Percentiles rank a stretch among this genome's conserved stretches.
Evolutionary conservation across 2,797 vertebrate species (phyloP).

Genomic region (Sternarchorhynchus goeldii): DNA sequence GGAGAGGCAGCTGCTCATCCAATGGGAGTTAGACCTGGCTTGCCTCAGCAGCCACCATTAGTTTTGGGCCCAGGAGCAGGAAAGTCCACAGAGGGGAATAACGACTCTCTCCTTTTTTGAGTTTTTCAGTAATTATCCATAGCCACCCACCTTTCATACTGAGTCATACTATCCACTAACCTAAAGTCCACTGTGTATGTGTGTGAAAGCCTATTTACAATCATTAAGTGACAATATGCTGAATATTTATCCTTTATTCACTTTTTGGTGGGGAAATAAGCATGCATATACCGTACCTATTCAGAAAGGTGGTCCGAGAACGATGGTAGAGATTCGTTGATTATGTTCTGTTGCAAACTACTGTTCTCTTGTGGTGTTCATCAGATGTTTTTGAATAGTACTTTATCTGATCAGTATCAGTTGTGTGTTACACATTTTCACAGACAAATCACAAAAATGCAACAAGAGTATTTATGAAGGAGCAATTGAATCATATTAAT

Average conservation of each 20-base stretch:
- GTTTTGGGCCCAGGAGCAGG: conserved; percentile 17
- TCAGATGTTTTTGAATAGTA: conserved; percentile 7
- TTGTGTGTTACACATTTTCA: not conserved
- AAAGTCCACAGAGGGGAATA: conserved; percentile 34
- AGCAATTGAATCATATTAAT: not conserved
- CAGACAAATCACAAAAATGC: not conserved
- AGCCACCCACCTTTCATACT: not conserved
- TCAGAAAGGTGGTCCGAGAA: not conserved
- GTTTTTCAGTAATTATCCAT: conserved; percentile 39
- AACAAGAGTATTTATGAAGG: not conserved
- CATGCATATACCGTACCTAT: conserved; percentile 21
- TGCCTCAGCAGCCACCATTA: conserved; percentile 9
- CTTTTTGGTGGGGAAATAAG: not conserved
- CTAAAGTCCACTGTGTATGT: conserved; percentile 3
- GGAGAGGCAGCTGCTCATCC: not conserved
- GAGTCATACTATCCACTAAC: not conserved
- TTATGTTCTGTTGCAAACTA: not conserved
- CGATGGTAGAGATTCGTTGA: not conserved
- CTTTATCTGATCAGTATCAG: not conserved
- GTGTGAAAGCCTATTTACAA: conserved; percentile 28
- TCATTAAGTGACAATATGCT: conserved; percentile 32
- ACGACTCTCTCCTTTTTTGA: conserved; percentile 56
- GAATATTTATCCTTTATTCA: not conserved
- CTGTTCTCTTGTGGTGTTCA: not conserved
- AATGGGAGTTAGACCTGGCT: not conserved